Evolutionary conservation across 2,888 invertebrate genomes (phyloP), one percentile per base, ranked within the genome.

Genomic region (Gymnocheta viridis): DNA sequence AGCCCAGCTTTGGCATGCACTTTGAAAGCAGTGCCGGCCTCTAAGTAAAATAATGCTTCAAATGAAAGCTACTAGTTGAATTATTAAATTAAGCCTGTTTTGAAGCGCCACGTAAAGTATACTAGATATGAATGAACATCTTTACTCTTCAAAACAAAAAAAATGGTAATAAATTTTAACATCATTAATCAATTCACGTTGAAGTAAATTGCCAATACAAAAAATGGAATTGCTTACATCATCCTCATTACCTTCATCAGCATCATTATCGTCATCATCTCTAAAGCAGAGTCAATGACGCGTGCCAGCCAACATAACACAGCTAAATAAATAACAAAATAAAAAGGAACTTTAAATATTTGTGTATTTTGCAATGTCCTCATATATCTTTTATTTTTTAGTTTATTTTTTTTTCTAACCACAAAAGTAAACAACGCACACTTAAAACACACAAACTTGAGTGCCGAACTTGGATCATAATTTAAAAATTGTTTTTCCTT

Each of bases 101-200:
- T n/a, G n/a, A n/a, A n/a, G n/a, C n/a, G n/a, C n/a, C n/a, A n/a
- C n/a, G n/a, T n/a, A n/a, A n/a, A n/a, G n/a, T n/a, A n/a, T n/a
- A n/a, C n/a, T n/a, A n/a, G n/a, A n/a, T n/a, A n/a, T n/a, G n/a
- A n/a, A n/a, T n/a, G n/a, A n/a, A n/a, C n/a, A n/a, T n/a, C n/a
- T 14, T 24, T 24, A 51, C 9, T 22, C 22, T 49, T 4, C 10
- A 49, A 24, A 51, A 14, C 6, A 56, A 17, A 1, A 56, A 51
- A 56, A 32, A 32, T 58, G 19, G 24, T 14, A 72, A 66, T 32
- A 58, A 54, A 74, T 44, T 51, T 54, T 24, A 49, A 51, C 19
- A 54, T 64, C 64, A 74, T 74, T 64, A 64, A 74, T 77, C 76
- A 67, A 58, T 58, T 67, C 47, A 49, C 27, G 32, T 77, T 29